Evolutionary conservation across 2,888 invertebrate genomes (phyloP), one percentile per base, ranked within the genome.

Genomic region (Nephrotoma flavescens): DNA sequence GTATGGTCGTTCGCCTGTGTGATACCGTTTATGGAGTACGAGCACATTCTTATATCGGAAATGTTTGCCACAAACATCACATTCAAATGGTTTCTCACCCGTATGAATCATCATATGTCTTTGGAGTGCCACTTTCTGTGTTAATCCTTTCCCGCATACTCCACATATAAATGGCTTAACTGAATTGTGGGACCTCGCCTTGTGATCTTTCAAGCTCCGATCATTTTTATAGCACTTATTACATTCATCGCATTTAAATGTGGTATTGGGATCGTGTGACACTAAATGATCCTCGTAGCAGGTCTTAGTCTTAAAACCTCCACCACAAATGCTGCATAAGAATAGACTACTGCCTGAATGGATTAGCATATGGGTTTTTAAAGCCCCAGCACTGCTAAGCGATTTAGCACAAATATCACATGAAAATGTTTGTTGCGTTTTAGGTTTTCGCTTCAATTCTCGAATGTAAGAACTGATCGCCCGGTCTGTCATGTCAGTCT

Each of bases 51-150:
- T 91, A 87, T 90, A 91, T 0, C 91, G 90, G 85, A 91, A 91
- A 1, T 88, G 88, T 31, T 90, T 90, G 0, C 89, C 88, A 83
- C 91, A 91, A 12, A 90, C 88, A 12, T 91, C 90, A 41, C 91
- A 91, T 4, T 45, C 87, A 83, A 90, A 90, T 9, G 91, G 91
- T 86, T 90, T 91, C 87, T 91, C 91, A 0, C 91, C 91, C 0
- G 91, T 91, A 86, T 91, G 91, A 91, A 91, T 90, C 44, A 85
- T 44, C 44, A 85, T 44, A 31, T 42, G 42, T 31, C 19, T 89
- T 88, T 91, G 91, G 86, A 90, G 91, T 42, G 91, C 91, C 0
- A 91, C 91, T 87, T 90, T 91, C 87, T 91, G 91, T 0, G 91
- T 91, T 88, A 91, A 89, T 0, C 91, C 90, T 86, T 91, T 91